Conservation (phyloP, 2,888 invertebrate genomes). For the Perizoma affinitatum region DNA sequence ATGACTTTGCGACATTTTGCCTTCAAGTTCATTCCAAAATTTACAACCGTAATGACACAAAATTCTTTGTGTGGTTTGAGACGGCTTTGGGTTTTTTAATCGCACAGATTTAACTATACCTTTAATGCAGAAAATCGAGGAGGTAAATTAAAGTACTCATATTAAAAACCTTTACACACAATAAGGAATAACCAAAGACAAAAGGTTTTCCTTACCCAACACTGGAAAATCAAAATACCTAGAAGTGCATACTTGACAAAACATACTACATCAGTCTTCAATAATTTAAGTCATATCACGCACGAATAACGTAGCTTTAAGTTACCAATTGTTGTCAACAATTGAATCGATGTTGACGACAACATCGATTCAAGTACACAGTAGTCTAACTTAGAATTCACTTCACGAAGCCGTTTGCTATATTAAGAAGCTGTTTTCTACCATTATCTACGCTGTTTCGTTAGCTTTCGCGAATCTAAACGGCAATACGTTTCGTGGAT, state of each 20-base stretch:
- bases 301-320: constrained; percentile 25
- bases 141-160: too few species aligned
- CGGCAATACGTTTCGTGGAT: constrained; percentile 15
- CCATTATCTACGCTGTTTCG: constrained; percentile 20
- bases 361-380: constrained; percentile 24
- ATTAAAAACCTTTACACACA: neutral
- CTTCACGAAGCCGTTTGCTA: constrained; percentile 16
- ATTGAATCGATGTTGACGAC: too few species aligned
- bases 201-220: constrained; percentile 6
- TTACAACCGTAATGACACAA: too few species aligned
- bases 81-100: too few species aligned
- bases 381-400: constrained; percentile 19
- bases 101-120: too few species aligned
- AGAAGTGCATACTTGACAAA: constrained; percentile 18
- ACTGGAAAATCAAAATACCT: constrained; percentile 5
- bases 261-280: constrained; percentile 1
- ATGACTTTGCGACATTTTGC: too few species aligned
- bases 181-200: constrained; percentile 7
- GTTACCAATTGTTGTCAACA: constrained; percentile 27
- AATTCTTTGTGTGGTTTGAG: too few species aligned
- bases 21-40: too few species aligned
- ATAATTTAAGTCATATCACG: constrained; percentile 19
- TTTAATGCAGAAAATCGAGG: too few species aligned
- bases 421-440: constrained; percentile 21
- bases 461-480: constrained; percentile 19